Base-by-base conservation (phyloP, 1,140 invertebrate species). In the Drosophila erecta region DNA sequence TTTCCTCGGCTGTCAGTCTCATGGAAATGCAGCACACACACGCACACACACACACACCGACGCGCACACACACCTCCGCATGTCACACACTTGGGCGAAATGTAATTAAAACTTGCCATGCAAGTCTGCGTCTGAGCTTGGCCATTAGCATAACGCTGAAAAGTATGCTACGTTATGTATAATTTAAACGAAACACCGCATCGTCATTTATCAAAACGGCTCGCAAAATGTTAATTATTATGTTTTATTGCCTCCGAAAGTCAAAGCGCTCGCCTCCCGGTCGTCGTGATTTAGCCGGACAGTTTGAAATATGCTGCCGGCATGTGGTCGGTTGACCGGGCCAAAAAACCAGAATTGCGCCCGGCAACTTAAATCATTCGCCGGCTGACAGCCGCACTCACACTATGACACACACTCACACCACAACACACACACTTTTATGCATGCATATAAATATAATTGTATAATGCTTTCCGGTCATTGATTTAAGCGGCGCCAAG, bases 21-120 rank as follows among this genome's bases (percentile, higher is more conserved):
- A 73, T 81, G 66, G 62, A 85, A 77, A 77, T 76, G 66, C 81
- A 77, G 47, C 56, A 33, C 24, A 69, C 60, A 55, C 49, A 22
- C 22, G 22, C 22, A 46, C 46, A 65, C 30, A 60, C 37, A 50
- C 33, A 38, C 41, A 46, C 47, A 35, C 57, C 37, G 2, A 41
- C 6, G n/a, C 17, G 4, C 17, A 10, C 10, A 17, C 55, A 71
- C 57, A 81, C 64, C 69, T 62, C 62, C 57, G 72, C 74, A 57
- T 49, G 60, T 73, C 79, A 83, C 79, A 83, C 57, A 56, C 76
- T 62, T 75, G 61, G 47, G 57, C 50, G 59, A 87, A 86, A 86
- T 86, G 71, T 86, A 86, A 86, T 86, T 86, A 86, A 86, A 86
- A 86, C 79, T 86, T 86, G 49, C 75, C 83, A 86, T 86, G 83